Conservation (phyloP, 2,113 vertebrate genomes). For the Riparia riparia region DNA sequence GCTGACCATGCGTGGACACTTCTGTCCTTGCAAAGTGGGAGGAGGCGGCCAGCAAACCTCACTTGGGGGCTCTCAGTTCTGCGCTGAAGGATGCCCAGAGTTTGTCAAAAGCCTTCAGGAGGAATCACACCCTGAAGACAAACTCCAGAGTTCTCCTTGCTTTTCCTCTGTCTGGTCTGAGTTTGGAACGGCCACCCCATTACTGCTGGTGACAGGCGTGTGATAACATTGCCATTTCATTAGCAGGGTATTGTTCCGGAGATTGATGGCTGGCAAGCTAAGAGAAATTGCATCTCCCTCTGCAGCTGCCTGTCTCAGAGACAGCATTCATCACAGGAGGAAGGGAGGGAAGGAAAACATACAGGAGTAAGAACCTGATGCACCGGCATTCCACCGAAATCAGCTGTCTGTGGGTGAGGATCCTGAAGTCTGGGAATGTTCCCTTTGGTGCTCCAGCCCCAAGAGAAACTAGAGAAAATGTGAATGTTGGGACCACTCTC, state of each 20-base stretch:
- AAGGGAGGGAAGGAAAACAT: background rate
- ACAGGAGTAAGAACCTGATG: background rate
- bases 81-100: background rate
- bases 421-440: background rate
- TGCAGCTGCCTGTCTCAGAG: conserved; percentile 47
- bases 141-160: background rate
- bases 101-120: background rate
- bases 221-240: conserved; percentile 54
- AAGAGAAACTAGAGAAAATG: background rate
- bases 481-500: background rate
- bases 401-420: background rate
- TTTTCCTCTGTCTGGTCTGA: background rate
- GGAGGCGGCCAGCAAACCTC: background rate
- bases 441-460: background rate
- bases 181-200: background rate
- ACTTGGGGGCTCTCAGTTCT: background rate
- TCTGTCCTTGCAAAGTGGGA: background rate
- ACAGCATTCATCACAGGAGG: background rate
- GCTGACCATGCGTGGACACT: background rate
- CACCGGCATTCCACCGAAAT: fast-evolving
- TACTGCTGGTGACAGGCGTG: conserved; percentile 2
- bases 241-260: conserved; percentile 44
- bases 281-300: conserved; percentile 52
- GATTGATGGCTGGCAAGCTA: conserved; percentile 58
- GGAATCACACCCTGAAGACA: background rate